Evolutionary conservation across 1,140 invertebrate genomes (phyloP).

Genomic region (Armadillidium nasatum): DNA sequence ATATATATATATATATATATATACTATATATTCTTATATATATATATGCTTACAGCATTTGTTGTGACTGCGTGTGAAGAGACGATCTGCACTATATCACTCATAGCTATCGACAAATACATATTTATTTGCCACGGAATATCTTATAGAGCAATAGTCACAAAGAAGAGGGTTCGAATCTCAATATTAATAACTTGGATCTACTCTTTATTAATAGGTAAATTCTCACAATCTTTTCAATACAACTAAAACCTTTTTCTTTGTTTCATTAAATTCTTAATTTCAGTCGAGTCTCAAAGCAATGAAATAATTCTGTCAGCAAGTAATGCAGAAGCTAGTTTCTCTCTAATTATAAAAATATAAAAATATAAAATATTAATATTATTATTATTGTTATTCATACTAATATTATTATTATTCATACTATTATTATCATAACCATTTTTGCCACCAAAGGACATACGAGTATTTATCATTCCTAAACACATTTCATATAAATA

Average conservation of each 20-base stretch:
- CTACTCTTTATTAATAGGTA: constrained; percentile 32
- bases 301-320: neutral
- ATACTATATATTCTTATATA: too few species aligned
- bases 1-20: too few species aligned
- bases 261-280: neutral
- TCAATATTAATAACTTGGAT: constrained; percentile 26
- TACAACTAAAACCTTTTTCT: neutral
- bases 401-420: too few species aligned
- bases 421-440: too few species aligned
- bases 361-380: neutral
- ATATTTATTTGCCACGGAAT: constrained; percentile 35
- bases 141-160: constrained; percentile 25
- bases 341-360: neutral
- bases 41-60: constrained; percentile 28
- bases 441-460: too few species aligned
- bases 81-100: constrained; percentile 37
- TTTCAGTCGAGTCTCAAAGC: neutral
- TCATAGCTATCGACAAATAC: constrained; percentile 36
- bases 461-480: too few species aligned
- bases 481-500: too few species aligned
- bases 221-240: neutral
- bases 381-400: too few species aligned
- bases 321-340: neutral
- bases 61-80: constrained; percentile 34
- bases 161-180: constrained; percentile 27